Percentiles rank a stretch among this genome's conserved stretches.
These are phyloP conservation scores for Euthynnus affinis DNA, from an alignment of 2,797 vertebrate species.

Conservation along the genomic window DNA sequence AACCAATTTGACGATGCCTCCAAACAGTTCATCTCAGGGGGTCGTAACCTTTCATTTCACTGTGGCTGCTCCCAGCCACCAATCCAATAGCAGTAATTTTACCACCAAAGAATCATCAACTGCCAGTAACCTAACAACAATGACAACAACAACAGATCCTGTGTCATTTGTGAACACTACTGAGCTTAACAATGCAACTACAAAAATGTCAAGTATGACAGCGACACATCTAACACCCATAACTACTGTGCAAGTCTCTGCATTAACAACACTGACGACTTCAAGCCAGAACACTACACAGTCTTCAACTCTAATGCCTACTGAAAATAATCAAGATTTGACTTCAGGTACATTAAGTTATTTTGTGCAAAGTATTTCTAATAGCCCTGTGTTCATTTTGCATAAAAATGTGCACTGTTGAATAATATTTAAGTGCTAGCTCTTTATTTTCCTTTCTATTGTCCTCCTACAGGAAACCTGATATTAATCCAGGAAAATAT, in stretches of 20 bases:
- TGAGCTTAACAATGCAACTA: slow-evolving; percentile 19
- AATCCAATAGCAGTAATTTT: slow-evolving; percentile 11
- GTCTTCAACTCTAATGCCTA: slow-evolving; percentile 9
- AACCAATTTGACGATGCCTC: slow-evolving; percentile 9
- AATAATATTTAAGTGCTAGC: not conserved
- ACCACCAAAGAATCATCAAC: slow-evolving; percentile 19
- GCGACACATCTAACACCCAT: slow-evolving; percentile 6
- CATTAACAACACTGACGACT: slow-evolving; percentile 19
- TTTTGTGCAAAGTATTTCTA: not conserved
- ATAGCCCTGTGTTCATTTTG: not conserved
- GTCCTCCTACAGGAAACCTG: slow-evolving; percentile 61
- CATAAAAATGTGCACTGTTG: not conserved
- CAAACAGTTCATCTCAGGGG: not conserved
- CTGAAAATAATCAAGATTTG: slow-evolving; percentile 27
- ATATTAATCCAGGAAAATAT: slow-evolving; percentile 74
- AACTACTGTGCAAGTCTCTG: slow-evolving; percentile 14
- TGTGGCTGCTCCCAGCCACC: slow-evolving; percentile 7
- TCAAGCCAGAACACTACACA: slow-evolving; percentile 25
- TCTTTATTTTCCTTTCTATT: slow-evolving; percentile 18
- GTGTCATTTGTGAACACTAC: slow-evolving; percentile 12
- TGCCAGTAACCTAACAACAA: slow-evolving; percentile 6
- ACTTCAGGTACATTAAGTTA: slow-evolving; percentile 27
- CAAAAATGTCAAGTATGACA: slow-evolving; percentile 32
- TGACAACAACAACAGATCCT: slow-evolving; percentile 21
- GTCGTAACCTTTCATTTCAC: slow-evolving; percentile 16